Conservation (phyloP, 2,113 vertebrate genomes). For the Peromyscus californicus region DNA sequence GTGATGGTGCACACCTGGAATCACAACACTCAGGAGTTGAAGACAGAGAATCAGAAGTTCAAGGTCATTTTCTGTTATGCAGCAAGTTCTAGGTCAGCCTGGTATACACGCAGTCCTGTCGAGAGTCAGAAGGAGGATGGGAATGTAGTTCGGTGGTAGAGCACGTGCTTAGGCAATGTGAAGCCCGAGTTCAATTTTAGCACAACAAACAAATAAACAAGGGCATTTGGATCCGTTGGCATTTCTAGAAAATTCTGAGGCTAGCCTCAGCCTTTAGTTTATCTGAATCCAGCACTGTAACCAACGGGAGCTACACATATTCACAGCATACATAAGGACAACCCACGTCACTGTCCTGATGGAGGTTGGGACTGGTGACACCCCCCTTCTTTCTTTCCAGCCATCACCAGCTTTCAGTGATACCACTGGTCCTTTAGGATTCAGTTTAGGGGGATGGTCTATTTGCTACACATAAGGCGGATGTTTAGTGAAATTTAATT, state of each 20-base stretch:
- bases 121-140: too few species aligned
- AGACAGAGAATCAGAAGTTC: neutral
- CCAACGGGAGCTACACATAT: too few species aligned
- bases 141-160: neutral
- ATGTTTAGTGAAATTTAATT: neutral
- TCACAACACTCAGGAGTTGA: too few species aligned
- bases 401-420: neutral
- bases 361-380: fast-evolving
- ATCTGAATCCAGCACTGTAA: neutral
- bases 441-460: neutral
- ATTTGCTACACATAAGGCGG: neutral
- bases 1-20: neutral
- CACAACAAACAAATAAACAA: neutral
- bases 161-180: too few species aligned
- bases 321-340: too few species aligned
- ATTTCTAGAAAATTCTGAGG: neutral
- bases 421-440: neutral
- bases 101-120: too few species aligned
- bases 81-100: neutral
- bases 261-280: neutral
- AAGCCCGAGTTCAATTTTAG: neutral
- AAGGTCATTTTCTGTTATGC: neutral
- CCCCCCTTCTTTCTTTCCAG: neutral
- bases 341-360: too few species aligned
- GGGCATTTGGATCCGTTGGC: neutral